Base-by-base conservation (phyloP, 2,113 vertebrate species). In the Eleginops maclovinus region DNA sequence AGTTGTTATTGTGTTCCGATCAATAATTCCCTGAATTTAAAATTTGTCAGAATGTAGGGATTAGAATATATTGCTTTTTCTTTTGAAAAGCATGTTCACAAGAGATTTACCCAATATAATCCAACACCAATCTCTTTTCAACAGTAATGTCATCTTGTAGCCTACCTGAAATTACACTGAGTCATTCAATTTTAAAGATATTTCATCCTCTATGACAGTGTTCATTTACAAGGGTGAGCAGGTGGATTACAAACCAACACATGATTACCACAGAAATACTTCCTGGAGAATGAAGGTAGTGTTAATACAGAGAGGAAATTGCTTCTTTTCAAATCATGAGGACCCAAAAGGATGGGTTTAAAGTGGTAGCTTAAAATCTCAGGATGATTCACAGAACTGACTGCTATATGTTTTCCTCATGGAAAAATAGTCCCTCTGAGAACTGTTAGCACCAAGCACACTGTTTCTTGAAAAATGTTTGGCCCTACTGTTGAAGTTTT, bases 1-100 rank as follows among this genome's bases (percentile, higher is more conserved):
- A 61, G n/a, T 77, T 47, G 63, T 61, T 64, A 62, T 73, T 62
- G 60, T 81, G 59, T 50, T 73, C 22, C 19, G 40, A 83, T 83
- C 76, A 1, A 73, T 74, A 56, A 49, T n/a, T 40, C 26, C 40
- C 16, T 70, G 16, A 56, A 55, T 71, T 49, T 56, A 2, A 71
- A 17, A 70, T 61, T 31, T 55, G 24, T 49, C n/a, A 54, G 49
- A 72, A 62, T 41, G 46, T 19, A 16, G 9, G 28, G 28, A 61
- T 62, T 19, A 62, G 44, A 60, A 51, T 61, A 72, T 51, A 51
- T 72, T 61, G 58, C 6, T 43, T 62, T 41, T 66, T 49, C 12
- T 41, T 24, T 50, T 47, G 66, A 69, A 21, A 9, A 26, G 8
- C 58, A 15, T 36, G 16, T 62, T 49, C 11, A 55, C n/a, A 8